Evolutionary conservation across 2,888 invertebrate species (phyloP).

Genomic region (Syrphus vitripennis): DNA sequence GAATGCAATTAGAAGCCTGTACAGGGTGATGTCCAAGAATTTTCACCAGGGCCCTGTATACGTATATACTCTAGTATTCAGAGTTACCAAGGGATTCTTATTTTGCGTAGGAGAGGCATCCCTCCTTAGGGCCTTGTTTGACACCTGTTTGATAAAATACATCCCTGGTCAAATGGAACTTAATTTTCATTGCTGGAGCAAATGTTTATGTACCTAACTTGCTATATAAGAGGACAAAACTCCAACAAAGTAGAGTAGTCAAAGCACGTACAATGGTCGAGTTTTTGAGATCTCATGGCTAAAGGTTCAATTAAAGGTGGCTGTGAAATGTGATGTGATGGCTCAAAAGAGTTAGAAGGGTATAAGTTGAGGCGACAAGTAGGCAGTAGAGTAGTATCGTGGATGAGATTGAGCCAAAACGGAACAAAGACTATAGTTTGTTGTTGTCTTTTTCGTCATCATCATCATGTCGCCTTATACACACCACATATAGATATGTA

Average conservation of each 20-base stretch:
- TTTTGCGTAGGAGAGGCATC: too few species aligned
- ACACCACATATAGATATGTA: too few species aligned
- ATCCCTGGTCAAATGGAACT: conserved; percentile 13
- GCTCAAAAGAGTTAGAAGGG: conserved; percentile 17
- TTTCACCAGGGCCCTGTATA: too few species aligned
- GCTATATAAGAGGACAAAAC: not conserved
- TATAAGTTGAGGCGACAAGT: not conserved
- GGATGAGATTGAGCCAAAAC: conserved; percentile 50
- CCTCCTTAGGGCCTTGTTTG: not conserved
- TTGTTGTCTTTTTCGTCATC: conserved; percentile 42
- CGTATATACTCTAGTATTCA: too few species aligned
- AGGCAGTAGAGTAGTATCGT: not conserved
- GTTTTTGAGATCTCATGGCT: conserved; percentile 51
- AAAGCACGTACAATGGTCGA: conserved; percentile 54
- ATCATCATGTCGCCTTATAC: conserved; percentile 72
- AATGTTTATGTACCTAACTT: not conserved
- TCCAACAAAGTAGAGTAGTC: conserved; percentile 21
- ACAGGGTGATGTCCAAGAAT: too few species aligned
- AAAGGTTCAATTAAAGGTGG: conserved; percentile 56
- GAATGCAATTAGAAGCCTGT: too few species aligned
- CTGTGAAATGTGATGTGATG: too few species aligned
- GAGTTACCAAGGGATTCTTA: too few species aligned
- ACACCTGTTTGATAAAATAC: not conserved
- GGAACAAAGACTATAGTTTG: conserved; percentile 57
- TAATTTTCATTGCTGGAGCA: not conserved